Evolutionary conservation across 1,140 invertebrate genomes (phyloP), one percentile per base, ranked within the genome.

Genomic region (Charaxes varanes): DNA sequence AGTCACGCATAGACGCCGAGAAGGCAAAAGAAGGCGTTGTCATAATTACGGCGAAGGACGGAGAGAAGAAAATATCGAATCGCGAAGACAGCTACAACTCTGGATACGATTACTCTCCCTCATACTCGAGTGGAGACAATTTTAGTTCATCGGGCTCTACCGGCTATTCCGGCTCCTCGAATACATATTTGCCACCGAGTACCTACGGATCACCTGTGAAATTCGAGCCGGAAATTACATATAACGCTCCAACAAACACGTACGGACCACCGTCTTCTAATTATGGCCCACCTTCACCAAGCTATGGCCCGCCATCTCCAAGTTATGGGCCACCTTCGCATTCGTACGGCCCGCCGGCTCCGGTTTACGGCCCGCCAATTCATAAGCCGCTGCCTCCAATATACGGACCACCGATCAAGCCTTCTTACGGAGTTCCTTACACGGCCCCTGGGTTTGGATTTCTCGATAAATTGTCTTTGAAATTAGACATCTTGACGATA

Each of bases 401-500:
- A 3, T 88, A 88, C 38, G 87, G 86, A 5, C 84, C 85, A 26
- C 81, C 86, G 0, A 44, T 62, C 7, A 84, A 84, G 46, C 71
- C 68, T 7, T 56, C 66, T 3, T 67, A 80, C 23, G 68, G 86
- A 13, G 62, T 86, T 0, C 87, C 87, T 0, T 87, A 88, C 48
- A 86, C 79, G 3, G 80, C 85, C n/a, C 73, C 83, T 1, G 87
- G 85, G 4, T 49, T 78, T 0, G 63, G 73, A 11, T 81, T 89
- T 26, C 67, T 88, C 2, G 86, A 87, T 15, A 88, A 90, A 46
- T 62, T 90, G 0, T 85, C 89, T 5, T 82, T 89, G 3, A 92
- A 92, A 77, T 55, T 92, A n/a, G 90, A 90, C 56, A 84, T 91
- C 3, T 83, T 90, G 23, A 91, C 90, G 0, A 54, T 92, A n/a